phyloP scores from a whole-genome alignment of 2,113 vertebrate species.

The Hippocampus mohnikei region DNA sequence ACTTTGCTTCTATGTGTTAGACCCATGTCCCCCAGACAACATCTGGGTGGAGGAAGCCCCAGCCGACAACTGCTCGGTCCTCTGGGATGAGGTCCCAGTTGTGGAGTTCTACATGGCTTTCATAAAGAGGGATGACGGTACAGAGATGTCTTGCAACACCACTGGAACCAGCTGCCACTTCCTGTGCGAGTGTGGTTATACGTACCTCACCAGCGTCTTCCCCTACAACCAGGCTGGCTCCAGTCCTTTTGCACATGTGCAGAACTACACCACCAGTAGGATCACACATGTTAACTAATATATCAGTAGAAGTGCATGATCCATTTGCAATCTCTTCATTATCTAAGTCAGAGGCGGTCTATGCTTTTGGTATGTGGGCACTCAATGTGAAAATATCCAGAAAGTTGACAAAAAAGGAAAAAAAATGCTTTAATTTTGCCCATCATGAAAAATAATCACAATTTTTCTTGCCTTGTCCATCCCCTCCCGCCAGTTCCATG shows the following conservation, averaged over 20 bases:
- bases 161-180: constrained; percentile 77
- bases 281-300: not conserved
- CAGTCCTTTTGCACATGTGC: constrained; percentile 75
- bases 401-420: not conserved
- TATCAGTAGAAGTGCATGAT: not conserved
- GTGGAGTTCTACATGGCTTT: constrained; percentile 82
- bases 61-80: constrained; percentile 75
- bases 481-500: constrained; percentile 79
- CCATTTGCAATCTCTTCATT: not conserved
- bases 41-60: constrained; percentile 73
- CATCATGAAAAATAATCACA: not conserved
- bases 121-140: constrained; percentile 86
- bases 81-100: constrained; percentile 72
- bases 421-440: too few species aligned
- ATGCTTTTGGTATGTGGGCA: too few species aligned
- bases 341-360: too few species aligned
- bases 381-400: not conserved
- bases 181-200: constrained; percentile 83
- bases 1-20: constrained; percentile 55
- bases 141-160: constrained; percentile 84
- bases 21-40: constrained; percentile 80
- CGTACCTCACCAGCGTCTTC: constrained; percentile 84
- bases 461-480: not conserved
- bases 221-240: constrained; percentile 84
- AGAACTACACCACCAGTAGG: constrained; percentile 87